Base-by-base conservation (phyloP, 2,888 invertebrate genomes). In the Tridacna crocea region DNA sequence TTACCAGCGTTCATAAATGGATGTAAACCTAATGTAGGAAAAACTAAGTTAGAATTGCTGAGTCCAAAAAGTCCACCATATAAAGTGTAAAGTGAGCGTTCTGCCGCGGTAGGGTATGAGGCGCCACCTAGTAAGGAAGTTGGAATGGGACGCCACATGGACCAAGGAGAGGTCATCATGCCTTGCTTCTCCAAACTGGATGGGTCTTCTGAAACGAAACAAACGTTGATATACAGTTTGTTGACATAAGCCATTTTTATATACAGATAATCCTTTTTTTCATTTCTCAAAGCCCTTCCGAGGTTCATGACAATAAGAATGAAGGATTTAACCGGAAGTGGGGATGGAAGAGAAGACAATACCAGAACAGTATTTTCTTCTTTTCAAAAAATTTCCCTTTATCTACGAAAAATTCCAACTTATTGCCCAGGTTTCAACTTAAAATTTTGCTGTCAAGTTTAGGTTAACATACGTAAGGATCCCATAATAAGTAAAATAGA, bases 31-130 rank as follows among this genome's bases (percentile, higher is more conserved):
- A 89, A 77, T 0, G 89, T 77, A n/a, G 90, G 90, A 84, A 89
- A 88, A 27, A 89, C 85, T 65, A 89, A 84, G 68, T 87, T 88
- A n/a, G 89, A 86, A 72, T 88, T 89, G 75, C 88, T 83, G 17
- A 91, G 80, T 74, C 91, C 91, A 70, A 91, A 88, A 26, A 90
- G 85, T 73, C 91, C 90, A 22, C 90, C 89, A 70, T 91, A 91
- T 47, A 90, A 75, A 12, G 91, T 87, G 75, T 90, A 91, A n/a
- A 91, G 75, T 13, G 90, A 89, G 13, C 91, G 79, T 24, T 87
- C 87, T 70, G 88, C 80, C 24, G 88, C 86, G 19, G 88, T 84
- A 24, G 87, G 82, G 66, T 88, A 90, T 19, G 88, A 77, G 46
- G 83, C 75, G 11, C 85, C 84, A 11, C 85, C 83, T 72, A 90